Conservation (phyloP, 2,888 invertebrate species). For the Mesodorylaimus sp. region DNA sequence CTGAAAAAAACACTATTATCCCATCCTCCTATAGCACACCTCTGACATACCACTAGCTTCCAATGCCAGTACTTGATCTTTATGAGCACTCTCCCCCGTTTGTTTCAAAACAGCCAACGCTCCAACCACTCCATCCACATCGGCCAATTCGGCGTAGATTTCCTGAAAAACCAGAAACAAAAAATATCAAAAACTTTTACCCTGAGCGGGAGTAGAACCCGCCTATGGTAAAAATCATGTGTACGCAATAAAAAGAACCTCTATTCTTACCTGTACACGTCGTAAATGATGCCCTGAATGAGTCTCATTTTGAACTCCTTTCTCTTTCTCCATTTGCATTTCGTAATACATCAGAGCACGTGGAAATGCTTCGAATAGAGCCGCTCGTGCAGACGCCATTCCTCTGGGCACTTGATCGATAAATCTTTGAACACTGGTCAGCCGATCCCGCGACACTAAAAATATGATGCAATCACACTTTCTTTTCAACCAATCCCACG, state of each 20-base stretch:
- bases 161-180: constrained; percentile 36
- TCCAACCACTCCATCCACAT: constrained; percentile 73
- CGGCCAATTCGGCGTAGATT: constrained; percentile 68
- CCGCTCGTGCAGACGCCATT: no score
- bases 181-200: background rate
- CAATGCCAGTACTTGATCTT: constrained; percentile 57
- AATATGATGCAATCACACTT: no score
- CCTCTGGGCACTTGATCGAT: no score
- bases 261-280: no score
- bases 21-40: no score
- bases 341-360: constrained; percentile 3
- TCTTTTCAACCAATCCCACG: no score
- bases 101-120: constrained; percentile 37
- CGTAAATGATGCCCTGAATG: background rate
- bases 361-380: background rate
- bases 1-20: no score
- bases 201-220: no score
- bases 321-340: background rate
- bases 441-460: no score
- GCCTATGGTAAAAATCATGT: no score
- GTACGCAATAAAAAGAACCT: no score
- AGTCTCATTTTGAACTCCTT: background rate
- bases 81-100: constrained; percentile 48
- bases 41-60: constrained; percentile 13
- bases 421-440: no score